These are phyloP conservation scores for Palythoa grandiflora DNA, from an alignment of 92 coral and sea anemone species.

Conservation along the genomic window DNA sequence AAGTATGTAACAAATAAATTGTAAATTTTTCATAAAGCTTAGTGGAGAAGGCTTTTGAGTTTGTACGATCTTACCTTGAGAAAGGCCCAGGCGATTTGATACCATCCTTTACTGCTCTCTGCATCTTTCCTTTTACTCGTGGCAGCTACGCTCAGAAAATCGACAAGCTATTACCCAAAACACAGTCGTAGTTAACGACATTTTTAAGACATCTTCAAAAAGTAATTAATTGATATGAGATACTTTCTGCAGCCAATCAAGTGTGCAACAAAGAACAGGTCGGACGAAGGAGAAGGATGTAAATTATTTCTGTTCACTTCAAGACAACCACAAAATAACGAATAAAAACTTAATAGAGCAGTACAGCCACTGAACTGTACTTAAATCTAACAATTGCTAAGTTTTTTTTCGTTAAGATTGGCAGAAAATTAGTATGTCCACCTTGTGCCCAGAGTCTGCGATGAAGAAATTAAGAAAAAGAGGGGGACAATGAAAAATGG, in stretches of 20 bases:
- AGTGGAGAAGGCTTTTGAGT: neutral
- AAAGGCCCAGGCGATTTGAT: constrained; percentile 98
- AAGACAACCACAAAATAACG: too few species aligned
- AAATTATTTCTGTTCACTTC: too few species aligned
- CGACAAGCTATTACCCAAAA: constrained; percentile 74
- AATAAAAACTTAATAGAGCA: too few species aligned
- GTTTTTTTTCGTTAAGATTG: too few species aligned
- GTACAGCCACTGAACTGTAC: too few species aligned
- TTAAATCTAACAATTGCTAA: too few species aligned
- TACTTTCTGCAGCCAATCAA: too few species aligned
- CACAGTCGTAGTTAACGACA: neutral
- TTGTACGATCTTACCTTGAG: constrained; percentile 73
- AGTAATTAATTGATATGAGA: too few species aligned
- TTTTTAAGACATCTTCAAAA: neutral
- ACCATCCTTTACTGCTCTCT: constrained; percentile 90
- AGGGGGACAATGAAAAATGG: neutral
- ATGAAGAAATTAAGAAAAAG: neutral
- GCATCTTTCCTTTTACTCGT: constrained; percentile 76
- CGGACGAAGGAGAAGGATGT: too few species aligned
- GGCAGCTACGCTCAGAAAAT: constrained; percentile 91
- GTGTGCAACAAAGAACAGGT: too few species aligned
- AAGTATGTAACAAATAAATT: neutral
- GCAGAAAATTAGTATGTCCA: neutral
- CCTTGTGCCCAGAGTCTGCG: neutral
- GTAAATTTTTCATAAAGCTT: neutral